Base-by-base conservation (phyloP, 2,888 invertebrate species). In the Aelia acuminata region DNA sequence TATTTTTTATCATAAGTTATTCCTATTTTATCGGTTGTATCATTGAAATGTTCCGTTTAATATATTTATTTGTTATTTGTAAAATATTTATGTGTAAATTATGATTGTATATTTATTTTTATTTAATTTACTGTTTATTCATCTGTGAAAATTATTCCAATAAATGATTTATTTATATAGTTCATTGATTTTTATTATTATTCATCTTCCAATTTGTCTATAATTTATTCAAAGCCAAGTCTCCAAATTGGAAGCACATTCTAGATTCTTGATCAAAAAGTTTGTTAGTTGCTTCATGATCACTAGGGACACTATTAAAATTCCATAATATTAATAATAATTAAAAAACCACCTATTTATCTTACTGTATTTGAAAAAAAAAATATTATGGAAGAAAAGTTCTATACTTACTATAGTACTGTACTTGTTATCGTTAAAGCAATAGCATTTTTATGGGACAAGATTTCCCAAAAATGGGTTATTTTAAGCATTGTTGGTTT, bases 121-220 rank as follows among this genome's bases (percentile, higher is more conserved):
- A 57, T 35, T 31, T 70, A 1, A 70, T 31, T 35, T 18, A 20
- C 18, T 70, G 35, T 70, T 70, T 70, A 70, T 70, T 18, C 35
- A 35, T 35, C 18, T 35, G 20, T 70, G 35, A 20, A 35, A 70
- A 18, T 35, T 63, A 18, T 26, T 35, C 5, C 18, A 70, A 70
- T 70, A 70, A 70, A 70, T 35, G 63, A 70, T 70, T 70, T 70
- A 70, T 70, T 70, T 70, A 70, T 70, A 70, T 35, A 70, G 26
- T 70, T 70, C 18, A 35, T 35, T 70, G 18, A n/a, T 53, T n/a
- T 53, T 53, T 53, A 53, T 22, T 53, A 10, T n/a, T 22, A 8
- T n/a, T n/a, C n/a, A n/a, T 53, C n/a, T 22, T 53, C 22, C 22
- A n/a, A 22, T 22, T 22, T n/a, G 7, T 53, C 18, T 53, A 10